Percentiles rank a stretch among this genome's conserved stretches.
phyloP scores from a whole-genome alignment of 2,797 vertebrate genomes.

The Micromesistius poutassou region DNA sequence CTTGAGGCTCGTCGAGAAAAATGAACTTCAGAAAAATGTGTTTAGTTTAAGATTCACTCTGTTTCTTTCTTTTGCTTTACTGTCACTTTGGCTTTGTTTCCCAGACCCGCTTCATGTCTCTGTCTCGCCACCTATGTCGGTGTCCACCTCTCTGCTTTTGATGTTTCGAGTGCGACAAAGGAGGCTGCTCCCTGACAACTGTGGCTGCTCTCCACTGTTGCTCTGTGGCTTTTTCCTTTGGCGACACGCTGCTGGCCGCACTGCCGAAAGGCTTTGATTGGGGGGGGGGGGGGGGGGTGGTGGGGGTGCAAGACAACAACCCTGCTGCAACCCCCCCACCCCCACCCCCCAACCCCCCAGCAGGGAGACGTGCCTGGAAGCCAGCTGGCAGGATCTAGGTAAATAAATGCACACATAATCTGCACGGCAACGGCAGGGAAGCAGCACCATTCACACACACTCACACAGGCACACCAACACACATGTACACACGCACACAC shows the following conservation, averaged over 20 bases:
- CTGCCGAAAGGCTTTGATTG: slow-evolving; percentile 49
- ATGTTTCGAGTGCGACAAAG: neutral
- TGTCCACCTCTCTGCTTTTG: slow-evolving; percentile 16
- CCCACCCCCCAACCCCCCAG: slow-evolving; percentile 47
- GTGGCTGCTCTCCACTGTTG: slow-evolving; percentile 12
- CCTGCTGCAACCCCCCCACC: slow-evolving; percentile 9
- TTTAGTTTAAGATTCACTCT: neutral
- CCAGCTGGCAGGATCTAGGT: slow-evolving; percentile 56
- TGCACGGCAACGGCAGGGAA: slow-evolving; percentile 45
- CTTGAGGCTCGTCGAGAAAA: neutral
- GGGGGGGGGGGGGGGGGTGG: too few species aligned
- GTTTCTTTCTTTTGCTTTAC: neutral
- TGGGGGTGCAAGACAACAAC: slow-evolving; percentile 70
- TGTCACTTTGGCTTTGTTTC: neutral
- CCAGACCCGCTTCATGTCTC: neutral
- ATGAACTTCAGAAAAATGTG: neutral
- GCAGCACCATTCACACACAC: neutral
- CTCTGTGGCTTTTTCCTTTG: slow-evolving; percentile 33
- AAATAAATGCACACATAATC: slow-evolving; percentile 68
- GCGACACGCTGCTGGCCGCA: slow-evolving; percentile 24
- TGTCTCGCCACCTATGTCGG: neutral
- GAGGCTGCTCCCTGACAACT: slow-evolving; percentile 30
- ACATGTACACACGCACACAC: neutral
- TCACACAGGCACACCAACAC: neutral
- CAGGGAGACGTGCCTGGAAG: slow-evolving; percentile 64